Conservation (phyloP, 2,888 invertebrate species). For the Drosophila anceps region DNA sequence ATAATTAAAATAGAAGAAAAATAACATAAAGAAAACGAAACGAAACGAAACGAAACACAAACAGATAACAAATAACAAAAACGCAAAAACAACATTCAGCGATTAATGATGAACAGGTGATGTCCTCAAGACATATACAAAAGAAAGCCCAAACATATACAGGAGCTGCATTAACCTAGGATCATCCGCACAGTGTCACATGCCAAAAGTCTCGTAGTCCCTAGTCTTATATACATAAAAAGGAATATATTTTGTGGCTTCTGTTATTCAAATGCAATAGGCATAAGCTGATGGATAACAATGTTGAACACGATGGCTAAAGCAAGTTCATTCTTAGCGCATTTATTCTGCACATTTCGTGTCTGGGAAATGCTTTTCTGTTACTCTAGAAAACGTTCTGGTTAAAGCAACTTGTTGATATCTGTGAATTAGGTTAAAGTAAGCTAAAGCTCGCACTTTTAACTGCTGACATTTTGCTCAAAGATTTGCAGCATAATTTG, state of each 20-base stretch:
- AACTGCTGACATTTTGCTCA: too few relatives aligned
- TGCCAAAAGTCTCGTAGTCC: conserved; percentile 13
- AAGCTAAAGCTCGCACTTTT: neutral
- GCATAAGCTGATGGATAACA: neutral
- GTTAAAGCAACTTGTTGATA: neutral
- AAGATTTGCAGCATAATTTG: too few relatives aligned
- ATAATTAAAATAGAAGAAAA: neutral
- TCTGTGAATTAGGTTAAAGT: neutral
- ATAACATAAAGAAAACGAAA: conserved; percentile 20
- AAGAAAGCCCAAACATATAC: conserved; percentile 16
- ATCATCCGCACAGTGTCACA: conserved; percentile 47
- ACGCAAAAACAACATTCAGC: conserved; percentile 25
- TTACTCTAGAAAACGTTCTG: neutral
- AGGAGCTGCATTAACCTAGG: conserved; percentile 8
- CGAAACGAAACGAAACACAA: conserved; percentile 30
- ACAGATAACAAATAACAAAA: conserved; percentile 30
- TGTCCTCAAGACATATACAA: neutral
- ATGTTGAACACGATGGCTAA: neutral
- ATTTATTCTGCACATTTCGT: too few relatives aligned
- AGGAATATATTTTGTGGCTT: neutral
- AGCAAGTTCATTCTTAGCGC: neutral
- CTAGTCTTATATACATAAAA: neutral
- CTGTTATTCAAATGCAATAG: neutral
- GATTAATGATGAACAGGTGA: conserved; percentile 8
- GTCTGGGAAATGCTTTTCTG: neutral